These are phyloP conservation scores for Papilio polytes DNA, from an alignment of 1,140 invertebrate species.

Conservation along the genomic window DNA sequence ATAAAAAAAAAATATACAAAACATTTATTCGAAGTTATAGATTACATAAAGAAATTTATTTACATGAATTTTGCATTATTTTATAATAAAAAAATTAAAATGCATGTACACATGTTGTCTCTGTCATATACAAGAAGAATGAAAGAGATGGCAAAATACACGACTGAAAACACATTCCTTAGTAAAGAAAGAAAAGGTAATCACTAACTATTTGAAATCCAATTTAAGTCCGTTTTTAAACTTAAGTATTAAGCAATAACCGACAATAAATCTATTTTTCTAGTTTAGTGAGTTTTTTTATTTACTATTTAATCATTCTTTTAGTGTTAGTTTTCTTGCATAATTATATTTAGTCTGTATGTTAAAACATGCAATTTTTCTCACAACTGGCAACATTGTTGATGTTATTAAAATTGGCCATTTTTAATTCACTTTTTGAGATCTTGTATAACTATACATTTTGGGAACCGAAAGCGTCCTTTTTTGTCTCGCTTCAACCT, in stretches of 20 bases:
- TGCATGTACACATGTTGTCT: background rate
- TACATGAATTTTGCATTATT: slow-evolving; percentile 4
- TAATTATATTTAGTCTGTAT: slow-evolving; percentile 19
- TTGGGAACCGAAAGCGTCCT: slow-evolving; percentile 3
- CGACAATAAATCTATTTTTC: slow-evolving; percentile 13
- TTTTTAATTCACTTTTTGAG: background rate
- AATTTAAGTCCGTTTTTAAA: background rate
- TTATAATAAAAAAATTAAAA: background rate
- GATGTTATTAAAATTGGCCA: slow-evolving; percentile 8
- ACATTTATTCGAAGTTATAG: background rate
- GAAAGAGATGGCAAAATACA: background rate
- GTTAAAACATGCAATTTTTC: background rate
- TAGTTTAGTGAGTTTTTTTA: slow-evolving; percentile 23
- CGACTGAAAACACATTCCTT: background rate
- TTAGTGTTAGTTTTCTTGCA: slow-evolving; percentile 26
- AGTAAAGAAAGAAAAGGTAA: background rate
- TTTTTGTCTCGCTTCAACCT: background rate
- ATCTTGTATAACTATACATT: background rate
- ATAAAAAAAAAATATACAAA: background rate
- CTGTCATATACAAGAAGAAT: background rate
- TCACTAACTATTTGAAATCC: background rate
- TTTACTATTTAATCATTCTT: slow-evolving; percentile 25
- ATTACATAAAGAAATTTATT: background rate
- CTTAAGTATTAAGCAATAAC: slow-evolving; percentile 16
- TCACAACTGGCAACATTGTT: background rate